Conservation (phyloP, 2,797 vertebrate genomes). For the Pteropus rufus region DNA sequence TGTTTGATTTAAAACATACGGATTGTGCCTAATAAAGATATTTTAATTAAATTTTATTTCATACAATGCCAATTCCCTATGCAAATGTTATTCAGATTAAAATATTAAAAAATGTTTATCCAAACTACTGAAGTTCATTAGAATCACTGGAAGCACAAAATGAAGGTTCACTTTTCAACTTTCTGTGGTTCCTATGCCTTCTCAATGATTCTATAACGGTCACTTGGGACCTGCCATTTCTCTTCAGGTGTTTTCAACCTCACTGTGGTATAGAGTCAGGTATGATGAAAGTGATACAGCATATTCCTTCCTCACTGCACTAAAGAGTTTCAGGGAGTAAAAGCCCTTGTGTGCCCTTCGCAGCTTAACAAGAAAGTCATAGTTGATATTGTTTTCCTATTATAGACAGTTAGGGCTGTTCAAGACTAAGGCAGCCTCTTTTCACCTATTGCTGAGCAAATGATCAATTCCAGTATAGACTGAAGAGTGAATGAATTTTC, state of each 20-base stretch:
- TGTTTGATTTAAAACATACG: slow-evolving; percentile 23
- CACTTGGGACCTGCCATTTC: slow-evolving; percentile 54
- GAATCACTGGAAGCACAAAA: not conserved
- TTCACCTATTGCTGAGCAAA: not conserved
- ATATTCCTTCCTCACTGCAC: slow-evolving; percentile 48
- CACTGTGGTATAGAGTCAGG: slow-evolving; percentile 35
- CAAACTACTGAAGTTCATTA: not conserved
- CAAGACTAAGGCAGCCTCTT: not conserved
- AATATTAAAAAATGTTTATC: not conserved
- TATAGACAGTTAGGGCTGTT: slow-evolving; percentile 54
- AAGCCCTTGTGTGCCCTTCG: slow-evolving; percentile 49
- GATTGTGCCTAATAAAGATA: not conserved
- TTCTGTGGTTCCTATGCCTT: slow-evolving; percentile 52
- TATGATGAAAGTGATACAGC: slow-evolving; percentile 66
- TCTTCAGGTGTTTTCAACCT: slow-evolving; percentile 68
- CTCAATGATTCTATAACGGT: not conserved
- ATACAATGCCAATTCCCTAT: not conserved
- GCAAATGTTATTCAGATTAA: slow-evolving; percentile 7
- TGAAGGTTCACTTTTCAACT: not conserved
- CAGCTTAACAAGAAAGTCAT: slow-evolving; percentile 66
- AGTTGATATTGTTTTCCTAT: slow-evolving; percentile 55
- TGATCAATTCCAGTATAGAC: not conserved
- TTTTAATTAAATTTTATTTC: slow-evolving; percentile 37
- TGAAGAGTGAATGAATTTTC: slow-evolving; percentile 17
- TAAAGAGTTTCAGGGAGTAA: slow-evolving; percentile 71